Evolutionary conservation across 2,113 vertebrate species (phyloP), one percentile per base, ranked within the genome.

Genomic region (Indicator indicator): DNA sequence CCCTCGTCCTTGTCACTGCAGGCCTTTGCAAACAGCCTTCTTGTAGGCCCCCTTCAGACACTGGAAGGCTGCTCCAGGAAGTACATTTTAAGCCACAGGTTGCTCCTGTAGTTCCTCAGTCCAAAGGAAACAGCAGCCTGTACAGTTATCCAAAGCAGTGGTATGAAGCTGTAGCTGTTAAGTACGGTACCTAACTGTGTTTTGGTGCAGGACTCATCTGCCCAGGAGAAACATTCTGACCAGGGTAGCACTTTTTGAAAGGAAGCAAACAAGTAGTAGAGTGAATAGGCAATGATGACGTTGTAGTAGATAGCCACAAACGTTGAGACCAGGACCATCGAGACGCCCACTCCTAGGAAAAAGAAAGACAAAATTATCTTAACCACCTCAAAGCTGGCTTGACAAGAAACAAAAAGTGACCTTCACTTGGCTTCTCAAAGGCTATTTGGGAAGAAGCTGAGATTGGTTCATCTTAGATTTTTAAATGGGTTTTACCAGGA

Each of bases 201-300:
- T 86, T 89, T 94, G 93, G 98, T 99, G 97, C 99, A 99, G 71
- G 97, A 96, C 7, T 70, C 68, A 60, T 98, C 97, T 36, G 98
- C 95, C 98, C 98, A 98, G 27, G 81, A 94, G 88, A 97, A 93
- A 94, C 98, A 99, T 4, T 91, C 86, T 7, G 97, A 97, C 99
- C 99, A 99, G 0, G 99, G 99, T 18, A 99, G 87, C 33, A 98
- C 97, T 84, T 79, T 98, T 97, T 98, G 99, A 97, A 99, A 99
- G 16, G 99, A 99, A 67, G 99, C 98, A 92, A 99, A 99, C 79
- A 99, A 95, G 95, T 99, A 99, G 96, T 98, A 99, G 82, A 99
- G 95, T 17, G 99, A 98, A 68, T 99, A 99, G 84, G 97, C 97
- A 32, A 99, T 98, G 95, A 99, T 99, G 67, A 99, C 98, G 1